Evolutionary conservation across 1,140 invertebrate genomes (phyloP), one percentile per base, ranked within the genome.

Genomic region (Diorhabda carinulata): DNA sequence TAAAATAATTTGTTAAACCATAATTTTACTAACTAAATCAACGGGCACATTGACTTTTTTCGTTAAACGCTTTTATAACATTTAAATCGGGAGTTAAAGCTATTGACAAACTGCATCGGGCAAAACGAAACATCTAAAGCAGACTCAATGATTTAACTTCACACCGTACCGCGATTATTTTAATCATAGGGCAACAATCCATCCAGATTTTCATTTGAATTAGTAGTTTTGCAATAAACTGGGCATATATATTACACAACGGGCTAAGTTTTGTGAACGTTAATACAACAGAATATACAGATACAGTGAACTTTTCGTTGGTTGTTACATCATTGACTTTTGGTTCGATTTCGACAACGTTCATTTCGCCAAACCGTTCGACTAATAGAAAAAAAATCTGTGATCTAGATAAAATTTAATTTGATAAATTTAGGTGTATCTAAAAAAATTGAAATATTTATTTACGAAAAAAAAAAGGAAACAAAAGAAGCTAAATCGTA

Each of bases 81-180:
- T 68, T 68, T 75, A 67, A 72, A 57, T 61, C 44, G 57, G 47
- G 41, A 69, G 73, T 77, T 77, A 76, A 73, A 71, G 66, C 58
- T 73, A 76, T 76, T 76, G 74, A 72, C 70, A 67, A 69, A 57
- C 73, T 75, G 76, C 71, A 72, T 77, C 76, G 76, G 76, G 76
- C 76, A 76, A 73, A 47, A 67, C n/a, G 45, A 62, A 64, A 71
- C 62, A 76, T 73, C 73, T 52, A 52, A 74, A 72, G 72, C 76
- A 77, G 74, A 72, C 70, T 77, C 76, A 77, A 73, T 76, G 71
- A 69, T 73, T 73, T 76, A 73, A 77, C 73, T 73, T 72, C 67
- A 61, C 67, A 44, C 60, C 65, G 52, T 64, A 61, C 25, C 25
- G 25, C 25, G 57, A 64, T 66, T 69, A 68, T 61, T 61, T 65